A percentile compares a stretch with the other conserved stretches of the same genome.
These are phyloP conservation scores for Tarsius wallacei DNA, from an alignment of 2,797 vertebrate species.

Conservation along the genomic window DNA sequence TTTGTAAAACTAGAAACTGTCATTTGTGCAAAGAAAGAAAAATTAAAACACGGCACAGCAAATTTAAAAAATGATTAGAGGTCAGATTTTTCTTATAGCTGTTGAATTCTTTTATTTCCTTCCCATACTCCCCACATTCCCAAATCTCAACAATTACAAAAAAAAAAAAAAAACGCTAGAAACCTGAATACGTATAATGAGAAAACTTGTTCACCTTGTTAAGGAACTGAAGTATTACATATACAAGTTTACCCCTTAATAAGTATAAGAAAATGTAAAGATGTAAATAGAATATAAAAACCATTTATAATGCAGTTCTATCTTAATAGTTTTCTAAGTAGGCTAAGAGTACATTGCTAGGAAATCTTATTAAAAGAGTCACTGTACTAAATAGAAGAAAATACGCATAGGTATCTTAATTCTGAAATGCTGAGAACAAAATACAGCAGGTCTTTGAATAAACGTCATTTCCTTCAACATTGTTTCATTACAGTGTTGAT, in stretches of 20 bases:
- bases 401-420: background rate
- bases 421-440: background rate
- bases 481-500: background rate
- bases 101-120: background rate
- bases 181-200: background rate
- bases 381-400: background rate
- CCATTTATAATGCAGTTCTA: background rate
- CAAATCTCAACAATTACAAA: background rate
- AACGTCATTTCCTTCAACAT: background rate
- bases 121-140: background rate
- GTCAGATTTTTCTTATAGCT: background rate
- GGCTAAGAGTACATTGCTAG: background rate
- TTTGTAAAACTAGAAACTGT: conserved; percentile 12
- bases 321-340: background rate
- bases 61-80: background rate
- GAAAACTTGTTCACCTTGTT: background rate
- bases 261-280: background rate
- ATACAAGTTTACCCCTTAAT: background rate
- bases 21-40: background rate
- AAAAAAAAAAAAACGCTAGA: background rate
- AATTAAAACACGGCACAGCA: background rate
- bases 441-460: background rate
- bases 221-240: background rate
- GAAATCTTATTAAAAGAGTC: background rate
- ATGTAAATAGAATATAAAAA: background rate